These are phyloP conservation scores for Coelinius sp. DNA, from an alignment of 2,888 invertebrate genomes.

Conservation along the genomic window DNA sequence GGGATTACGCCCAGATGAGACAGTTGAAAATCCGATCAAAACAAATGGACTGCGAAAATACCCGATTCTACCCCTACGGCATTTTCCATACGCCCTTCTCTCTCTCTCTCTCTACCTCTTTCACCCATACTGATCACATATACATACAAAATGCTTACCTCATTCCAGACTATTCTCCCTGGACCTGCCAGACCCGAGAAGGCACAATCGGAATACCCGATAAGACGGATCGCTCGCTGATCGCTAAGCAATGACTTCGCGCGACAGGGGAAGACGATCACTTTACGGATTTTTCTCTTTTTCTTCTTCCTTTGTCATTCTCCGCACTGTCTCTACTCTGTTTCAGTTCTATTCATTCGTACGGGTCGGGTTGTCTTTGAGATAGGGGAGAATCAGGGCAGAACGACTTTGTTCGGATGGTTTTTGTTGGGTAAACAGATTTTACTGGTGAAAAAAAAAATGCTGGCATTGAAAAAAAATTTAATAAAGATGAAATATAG, in stretches of 20 bases:
- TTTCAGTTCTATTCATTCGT: not conserved
- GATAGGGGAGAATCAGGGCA: slow-evolving; percentile 1
- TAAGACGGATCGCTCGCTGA: slow-evolving; percentile 64
- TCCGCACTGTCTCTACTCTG: not conserved
- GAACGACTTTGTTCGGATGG: not conserved
- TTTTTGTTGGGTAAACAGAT: not conserved
- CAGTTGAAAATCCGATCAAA: slow-evolving; percentile 69
- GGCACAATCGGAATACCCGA: slow-evolving; percentile 61
- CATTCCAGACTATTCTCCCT: slow-evolving; percentile 36
- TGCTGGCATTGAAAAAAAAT: not conserved
- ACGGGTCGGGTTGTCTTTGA: not conserved
- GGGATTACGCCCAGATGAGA: slow-evolving; percentile 64
- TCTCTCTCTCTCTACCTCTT: slow-evolving; percentile 54
- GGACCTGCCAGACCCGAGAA: slow-evolving; percentile 48
- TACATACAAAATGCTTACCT: slow-evolving; percentile 23
- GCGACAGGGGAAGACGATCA: slow-evolving; percentile 26
- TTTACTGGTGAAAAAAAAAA: not conserved
- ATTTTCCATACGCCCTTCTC: slow-evolving; percentile 70
- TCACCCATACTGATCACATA: slow-evolving; percentile 37
- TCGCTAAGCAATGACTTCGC: slow-evolving; percentile 62
- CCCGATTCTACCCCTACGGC: slow-evolving; percentile 49
- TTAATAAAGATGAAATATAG: not conserved
- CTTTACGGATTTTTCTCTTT: slow-evolving; percentile 37
- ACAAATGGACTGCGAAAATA: slow-evolving; percentile 68
- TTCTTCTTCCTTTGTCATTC: slow-evolving; percentile 31